Conservation (phyloP, 2,113 vertebrate genomes). For the Tupaia tana region DNA sequence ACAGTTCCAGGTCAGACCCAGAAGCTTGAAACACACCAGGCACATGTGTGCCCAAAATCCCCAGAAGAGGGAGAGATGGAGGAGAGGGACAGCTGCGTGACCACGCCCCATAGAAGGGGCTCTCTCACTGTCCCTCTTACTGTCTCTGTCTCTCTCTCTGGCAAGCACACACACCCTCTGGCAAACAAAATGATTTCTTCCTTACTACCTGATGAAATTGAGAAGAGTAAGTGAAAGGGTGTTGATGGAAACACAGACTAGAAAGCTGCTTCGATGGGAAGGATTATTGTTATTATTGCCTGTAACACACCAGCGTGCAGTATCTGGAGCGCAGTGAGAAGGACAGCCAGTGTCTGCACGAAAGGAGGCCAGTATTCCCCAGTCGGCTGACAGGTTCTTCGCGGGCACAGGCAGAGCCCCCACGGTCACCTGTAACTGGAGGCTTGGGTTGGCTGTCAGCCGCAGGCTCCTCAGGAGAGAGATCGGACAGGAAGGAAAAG, state of each 20-base stretch:
- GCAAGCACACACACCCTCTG: too few relatives aligned
- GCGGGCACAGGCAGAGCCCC: not conserved
- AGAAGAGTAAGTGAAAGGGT: not conserved
- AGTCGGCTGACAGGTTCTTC: not conserved
- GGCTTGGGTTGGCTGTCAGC: not conserved
- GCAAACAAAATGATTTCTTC: not conserved
- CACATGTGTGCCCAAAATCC: too few relatives aligned
- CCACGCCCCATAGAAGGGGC: too few relatives aligned
- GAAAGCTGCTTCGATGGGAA: not conserved
- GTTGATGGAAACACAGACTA: not conserved
- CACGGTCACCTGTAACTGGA: too few relatives aligned
- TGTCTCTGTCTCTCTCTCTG: too few relatives aligned
- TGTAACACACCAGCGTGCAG: not conserved
- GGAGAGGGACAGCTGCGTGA: too few relatives aligned
- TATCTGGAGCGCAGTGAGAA: not conserved
- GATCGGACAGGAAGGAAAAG: not conserved
- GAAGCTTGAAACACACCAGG: too few relatives aligned
- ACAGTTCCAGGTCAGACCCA: too few relatives aligned
- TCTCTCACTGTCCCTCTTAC: too few relatives aligned
- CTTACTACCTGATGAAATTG: not conserved
- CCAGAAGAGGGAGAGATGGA: too few relatives aligned
- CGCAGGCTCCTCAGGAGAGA: not conserved
- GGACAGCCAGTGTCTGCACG: not conserved
- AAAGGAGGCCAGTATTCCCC: not conserved
- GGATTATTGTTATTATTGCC: not conserved